Evolutionary conservation across 2,888 invertebrate genomes (phyloP).

Genomic region (Dorcus parallelipipedus): DNA sequence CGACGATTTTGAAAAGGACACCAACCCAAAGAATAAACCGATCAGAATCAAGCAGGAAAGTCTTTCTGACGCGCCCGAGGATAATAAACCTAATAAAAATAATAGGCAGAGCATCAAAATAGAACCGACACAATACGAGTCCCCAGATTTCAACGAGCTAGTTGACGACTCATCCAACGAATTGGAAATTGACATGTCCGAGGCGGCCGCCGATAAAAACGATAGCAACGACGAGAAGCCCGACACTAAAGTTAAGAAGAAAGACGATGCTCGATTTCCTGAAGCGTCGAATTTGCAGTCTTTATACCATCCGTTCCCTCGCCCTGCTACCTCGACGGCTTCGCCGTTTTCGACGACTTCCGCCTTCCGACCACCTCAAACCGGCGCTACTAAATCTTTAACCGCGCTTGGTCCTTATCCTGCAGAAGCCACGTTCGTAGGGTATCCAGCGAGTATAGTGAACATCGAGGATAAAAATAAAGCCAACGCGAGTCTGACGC

Average conservation of each 20-base stretch:
- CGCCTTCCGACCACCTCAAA: slow-evolving; percentile 70
- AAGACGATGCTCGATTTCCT: slow-evolving; percentile 45
- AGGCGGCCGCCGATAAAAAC: slow-evolving; percentile 63
- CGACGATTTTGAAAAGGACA: slow-evolving; percentile 33
- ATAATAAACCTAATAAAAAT: slow-evolving; percentile 34
- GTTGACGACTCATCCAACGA: slow-evolving; percentile 77
- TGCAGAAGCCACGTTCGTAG: slow-evolving; percentile 73
- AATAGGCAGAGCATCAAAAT: slow-evolving; percentile 37
- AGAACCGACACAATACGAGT: slow-evolving; percentile 58
- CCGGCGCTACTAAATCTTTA: slow-evolving; percentile 42
- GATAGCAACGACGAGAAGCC: slow-evolving; percentile 56
- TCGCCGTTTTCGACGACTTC: slow-evolving; percentile 72
- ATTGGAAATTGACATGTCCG: slow-evolving; percentile 75
- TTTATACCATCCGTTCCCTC: slow-evolving; percentile 24
- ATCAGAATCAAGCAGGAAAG: slow-evolving; percentile 39
- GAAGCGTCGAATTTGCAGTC: slow-evolving; percentile 32
- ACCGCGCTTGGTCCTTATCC: slow-evolving; percentile 58
- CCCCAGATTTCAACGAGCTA: slow-evolving; percentile 71
- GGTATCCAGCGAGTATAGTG: slow-evolving; percentile 56
- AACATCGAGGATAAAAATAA: slow-evolving; percentile 49
- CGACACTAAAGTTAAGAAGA: slow-evolving; percentile 51
- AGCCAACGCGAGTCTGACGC: slow-evolving; percentile 46
- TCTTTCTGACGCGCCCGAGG: slow-evolving; percentile 26
- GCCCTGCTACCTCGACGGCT: slow-evolving; percentile 49
- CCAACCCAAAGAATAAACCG: slow-evolving; percentile 30